Evolutionary conservation across 2,113 vertebrate species (phyloP).

Genomic region (Amblyornis subalaris): DNA sequence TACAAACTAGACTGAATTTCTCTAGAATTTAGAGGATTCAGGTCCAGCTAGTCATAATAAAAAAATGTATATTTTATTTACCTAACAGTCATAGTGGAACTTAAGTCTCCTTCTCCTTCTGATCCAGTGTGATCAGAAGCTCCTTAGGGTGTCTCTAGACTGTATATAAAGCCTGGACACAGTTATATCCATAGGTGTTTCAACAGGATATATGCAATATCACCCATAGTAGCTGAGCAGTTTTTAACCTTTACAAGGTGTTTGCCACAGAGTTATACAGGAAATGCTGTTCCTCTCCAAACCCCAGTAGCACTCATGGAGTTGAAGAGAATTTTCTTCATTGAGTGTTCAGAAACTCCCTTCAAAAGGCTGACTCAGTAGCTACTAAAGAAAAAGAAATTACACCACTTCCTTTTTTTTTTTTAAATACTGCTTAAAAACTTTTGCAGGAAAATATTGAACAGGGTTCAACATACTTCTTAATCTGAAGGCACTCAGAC

Average conservation of each 20-base stretch:
- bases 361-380: neutral
- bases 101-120: neutral
- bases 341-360: neutral
- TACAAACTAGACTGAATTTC: neutral
- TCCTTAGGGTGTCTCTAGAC: neutral
- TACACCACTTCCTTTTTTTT: neutral
- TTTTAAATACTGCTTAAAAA: neutral
- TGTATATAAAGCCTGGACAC: neutral
- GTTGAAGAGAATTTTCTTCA: neutral
- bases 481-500: neutral
- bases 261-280: neutral
- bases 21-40: neutral
- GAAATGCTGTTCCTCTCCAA: neutral
- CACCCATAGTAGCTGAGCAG: neutral
- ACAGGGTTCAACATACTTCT: neutral
- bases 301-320: neutral
- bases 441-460: neutral
- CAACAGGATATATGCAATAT: neutral
- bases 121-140: neutral
- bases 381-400: neutral
- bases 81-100: neutral
- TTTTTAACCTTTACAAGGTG: neutral
- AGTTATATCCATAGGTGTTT: neutral
- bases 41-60: neutral
- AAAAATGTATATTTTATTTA: neutral